These are phyloP conservation scores for Eumacrocentrus americanus DNA, from an alignment of 2,888 invertebrate genomes.

Conservation along the genomic window DNA sequence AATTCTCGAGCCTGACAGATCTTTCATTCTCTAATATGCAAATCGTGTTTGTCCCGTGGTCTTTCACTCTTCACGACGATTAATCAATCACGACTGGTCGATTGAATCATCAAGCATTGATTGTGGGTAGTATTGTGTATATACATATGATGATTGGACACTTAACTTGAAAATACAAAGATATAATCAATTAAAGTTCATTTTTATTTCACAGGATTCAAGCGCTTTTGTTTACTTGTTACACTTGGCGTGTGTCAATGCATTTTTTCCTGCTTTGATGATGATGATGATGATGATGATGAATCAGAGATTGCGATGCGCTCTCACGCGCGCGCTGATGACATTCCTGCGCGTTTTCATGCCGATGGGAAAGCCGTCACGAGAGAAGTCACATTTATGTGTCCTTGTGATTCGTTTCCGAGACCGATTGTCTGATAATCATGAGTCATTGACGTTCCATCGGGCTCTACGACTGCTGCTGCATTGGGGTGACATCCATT, in stretches of 20 bases:
- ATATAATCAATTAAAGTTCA: background rate
- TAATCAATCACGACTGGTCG: background rate
- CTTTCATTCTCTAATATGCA: constrained; percentile 6
- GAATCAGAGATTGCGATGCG: background rate
- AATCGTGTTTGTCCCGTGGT: constrained; percentile 3
- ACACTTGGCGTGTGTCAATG: background rate
- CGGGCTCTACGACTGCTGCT: background rate
- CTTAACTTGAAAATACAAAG: too few relatives aligned
- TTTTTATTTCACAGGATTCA: too few relatives aligned
- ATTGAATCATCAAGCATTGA: background rate
- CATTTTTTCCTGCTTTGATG: background rate
- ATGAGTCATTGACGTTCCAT: constrained; percentile 1
- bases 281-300: background rate
- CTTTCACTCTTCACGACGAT: background rate
- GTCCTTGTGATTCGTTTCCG: constrained; percentile 11
- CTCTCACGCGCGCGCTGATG: background rate
- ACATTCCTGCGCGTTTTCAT: background rate
- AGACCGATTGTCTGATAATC: constrained; percentile 6
- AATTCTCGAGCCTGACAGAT: constrained; percentile 29
- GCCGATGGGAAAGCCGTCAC: constrained; percentile 2
- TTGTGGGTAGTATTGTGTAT: background rate
- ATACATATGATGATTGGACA: too few relatives aligned
- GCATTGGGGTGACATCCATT: background rate
- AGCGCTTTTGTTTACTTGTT: too few relatives aligned
- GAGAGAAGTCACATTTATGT: background rate